Evolutionary conservation across 2,888 invertebrate species (phyloP), one percentile per base, ranked within the genome.

Genomic region (Minunthozetes semirufus): DNA sequence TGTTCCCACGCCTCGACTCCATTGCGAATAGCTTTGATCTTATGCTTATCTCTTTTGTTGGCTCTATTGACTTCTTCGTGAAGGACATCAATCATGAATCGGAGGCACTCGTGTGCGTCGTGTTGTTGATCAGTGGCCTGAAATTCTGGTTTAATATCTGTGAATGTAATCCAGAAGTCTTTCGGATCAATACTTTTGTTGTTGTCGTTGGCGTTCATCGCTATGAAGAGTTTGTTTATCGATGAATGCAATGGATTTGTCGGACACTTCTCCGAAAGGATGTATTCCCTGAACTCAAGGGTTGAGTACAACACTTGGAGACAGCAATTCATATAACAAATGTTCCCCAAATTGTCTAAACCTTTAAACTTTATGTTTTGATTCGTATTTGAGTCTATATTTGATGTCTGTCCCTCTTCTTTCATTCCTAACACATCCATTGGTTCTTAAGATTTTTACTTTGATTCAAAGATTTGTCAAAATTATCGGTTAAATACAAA

Each of bases 41-140:
- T 15, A 19, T 53, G 15, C 2, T 19, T 48, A 48, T 48, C 13
- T 33, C 15, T 66, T 46, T 22, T 11, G 73, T 88, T 87, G 77
- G 91, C 90, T 70, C 90, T 84, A 83, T 94, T 94, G 48, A 94
- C 89, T 79, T 94, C 93, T 82, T 93, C 92, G 83, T 94, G 94
- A 74, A 94, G 84, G n/a, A 93, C 93, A 81, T 93, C 93, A 78
- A 94, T 85, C 75, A 94, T 85, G 82, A 93, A 94, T 22, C 93
- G 87, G 17, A 94, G 86, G 84, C 94, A 93, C 83, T 94, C 94
- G 85, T 92, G 92, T 27, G 93, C 92, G 82, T 94, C 94, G 83
- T 94, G 93, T 81, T 94, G 94, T 53, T 19, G 17, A 15, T 53
- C 33, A n/a, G n/a, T 53, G n/a, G 3, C 19, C 8, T 53, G 6